phyloP scores from a whole-genome alignment of 1,140 invertebrate genomes.

The Panagrolaimus sp. region DNA sequence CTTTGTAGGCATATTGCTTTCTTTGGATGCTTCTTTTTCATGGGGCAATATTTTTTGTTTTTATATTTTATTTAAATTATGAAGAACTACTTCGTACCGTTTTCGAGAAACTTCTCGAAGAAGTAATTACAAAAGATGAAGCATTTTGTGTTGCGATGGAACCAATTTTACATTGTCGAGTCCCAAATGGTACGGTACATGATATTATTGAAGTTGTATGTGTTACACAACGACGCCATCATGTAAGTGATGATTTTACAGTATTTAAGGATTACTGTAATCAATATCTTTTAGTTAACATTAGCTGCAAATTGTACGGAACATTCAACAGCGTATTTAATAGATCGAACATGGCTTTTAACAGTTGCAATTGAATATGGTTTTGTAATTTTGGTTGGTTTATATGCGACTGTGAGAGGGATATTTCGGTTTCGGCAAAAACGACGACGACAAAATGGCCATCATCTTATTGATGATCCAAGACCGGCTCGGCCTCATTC shows the following conservation, averaged over 20 bases:
- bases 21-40: constrained; percentile 2
- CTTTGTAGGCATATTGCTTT: constrained; percentile 8
- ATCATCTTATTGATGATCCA: too few relatives aligned
- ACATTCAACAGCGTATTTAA: background rate
- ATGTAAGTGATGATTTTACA: constrained; percentile 12
- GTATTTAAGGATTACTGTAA: background rate
- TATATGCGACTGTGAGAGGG: background rate
- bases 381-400: background rate
- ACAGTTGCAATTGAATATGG: constrained; percentile 4
- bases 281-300: background rate
- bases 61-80: background rate
- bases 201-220: background rate
- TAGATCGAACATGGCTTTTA: constrained; percentile 13
- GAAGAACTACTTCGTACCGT: background rate
- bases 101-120: background rate
- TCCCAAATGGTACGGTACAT: background rate
- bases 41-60: background rate
- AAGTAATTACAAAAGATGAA: background rate
- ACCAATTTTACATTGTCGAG: background rate
- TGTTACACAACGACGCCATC: background rate
- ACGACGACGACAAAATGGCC: background rate
- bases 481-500: too few relatives aligned
- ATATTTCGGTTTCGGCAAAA: background rate
- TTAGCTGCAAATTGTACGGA: background rate
- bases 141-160: constrained; percentile 6